A percentile compares a stretch with the other conserved stretches of the same genome.
Evolutionary conservation across 30 jellyfish, hydroid and myxozoan species (phyloP).

Genomic region (Mastigias papua): DNA sequence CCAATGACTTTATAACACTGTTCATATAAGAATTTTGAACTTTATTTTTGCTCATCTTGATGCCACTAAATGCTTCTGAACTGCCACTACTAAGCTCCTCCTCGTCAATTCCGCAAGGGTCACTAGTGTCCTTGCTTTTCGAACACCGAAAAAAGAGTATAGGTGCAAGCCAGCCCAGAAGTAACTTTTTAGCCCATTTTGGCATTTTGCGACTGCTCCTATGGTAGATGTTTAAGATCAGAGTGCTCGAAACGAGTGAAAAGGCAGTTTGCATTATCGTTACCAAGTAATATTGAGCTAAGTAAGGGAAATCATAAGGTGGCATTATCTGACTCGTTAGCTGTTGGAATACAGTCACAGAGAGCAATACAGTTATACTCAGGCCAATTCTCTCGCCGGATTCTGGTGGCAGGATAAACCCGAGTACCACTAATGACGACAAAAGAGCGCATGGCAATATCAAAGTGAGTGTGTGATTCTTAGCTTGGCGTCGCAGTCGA

Average conservation of each 20-base stretch:
- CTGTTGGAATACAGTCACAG: constrained; percentile 89
- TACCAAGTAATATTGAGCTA: constrained; percentile 85
- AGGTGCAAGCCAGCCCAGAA: constrained; percentile 82
- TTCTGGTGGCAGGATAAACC: constrained; percentile 86
- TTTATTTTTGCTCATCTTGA: not conserved
- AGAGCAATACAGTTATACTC: constrained; percentile 75
- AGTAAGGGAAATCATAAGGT: constrained; percentile 82
- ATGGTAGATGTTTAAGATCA: constrained; percentile 75
- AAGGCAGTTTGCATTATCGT: constrained; percentile 79
- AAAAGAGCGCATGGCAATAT: constrained; percentile 84
- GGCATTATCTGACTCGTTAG: constrained; percentile 88
- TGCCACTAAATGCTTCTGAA: not conserved
- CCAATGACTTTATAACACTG: not conserved
- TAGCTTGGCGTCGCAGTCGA: constrained; percentile 68
- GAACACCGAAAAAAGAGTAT: constrained; percentile 69
- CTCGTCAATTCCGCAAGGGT: not conserved
- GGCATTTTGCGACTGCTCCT: constrained; percentile 84
- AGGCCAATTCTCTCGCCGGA: constrained; percentile 86
- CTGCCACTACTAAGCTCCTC: not conserved
- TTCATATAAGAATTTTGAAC: not conserved
- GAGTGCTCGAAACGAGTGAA: constrained; percentile 73
- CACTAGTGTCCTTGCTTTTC: constrained; percentile 4
- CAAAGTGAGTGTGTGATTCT: constrained; percentile 65
- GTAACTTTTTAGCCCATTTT: constrained; percentile 45
- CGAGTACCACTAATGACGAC: constrained; percentile 78